Evolutionary conservation across 1,140 invertebrate species (phyloP).

Genomic region (Bombus terrestris): DNA sequence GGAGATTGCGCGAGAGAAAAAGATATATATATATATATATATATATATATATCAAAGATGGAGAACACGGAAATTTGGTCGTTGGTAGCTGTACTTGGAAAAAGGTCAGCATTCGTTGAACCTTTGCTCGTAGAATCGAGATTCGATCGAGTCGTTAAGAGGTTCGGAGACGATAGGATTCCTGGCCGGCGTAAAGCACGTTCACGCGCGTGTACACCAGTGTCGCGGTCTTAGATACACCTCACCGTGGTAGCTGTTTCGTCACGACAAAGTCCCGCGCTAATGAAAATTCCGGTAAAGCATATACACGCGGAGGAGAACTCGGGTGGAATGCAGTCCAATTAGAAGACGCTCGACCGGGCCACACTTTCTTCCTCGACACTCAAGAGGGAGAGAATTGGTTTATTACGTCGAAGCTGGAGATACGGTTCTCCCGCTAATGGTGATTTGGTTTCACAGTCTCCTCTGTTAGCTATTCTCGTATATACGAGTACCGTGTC

Average conservation of each 20-base stretch:
- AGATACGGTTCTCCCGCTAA: constrained; percentile 68
- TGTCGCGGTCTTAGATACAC: constrained; percentile 62
- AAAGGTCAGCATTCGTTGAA: background rate
- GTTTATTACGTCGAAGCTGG: constrained; percentile 71
- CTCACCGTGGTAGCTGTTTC: constrained; percentile 71
- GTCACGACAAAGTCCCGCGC: constrained; percentile 77
- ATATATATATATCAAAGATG: too few species aligned
- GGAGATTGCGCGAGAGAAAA: background rate
- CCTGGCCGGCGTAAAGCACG: constrained; percentile 27
- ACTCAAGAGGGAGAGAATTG: constrained; percentile 62
- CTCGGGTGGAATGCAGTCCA: constrained; percentile 78
- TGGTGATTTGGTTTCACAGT: constrained; percentile 55
- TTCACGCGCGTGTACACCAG: constrained; percentile 61
- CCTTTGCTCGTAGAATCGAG: constrained; percentile 6
- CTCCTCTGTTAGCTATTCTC: background rate
- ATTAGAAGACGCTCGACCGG: constrained; percentile 72
- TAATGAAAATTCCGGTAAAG: constrained; percentile 80
- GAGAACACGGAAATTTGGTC: background rate
- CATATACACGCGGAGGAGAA: constrained; percentile 58
- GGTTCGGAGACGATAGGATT: background rate
- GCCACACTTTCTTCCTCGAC: constrained; percentile 55
- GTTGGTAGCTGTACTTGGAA: background rate
- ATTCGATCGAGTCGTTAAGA: constrained; percentile 35
- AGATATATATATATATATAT: background rate
- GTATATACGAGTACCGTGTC: constrained; percentile 4